Conservation (phyloP, 2,797 vertebrate species). For the Chiloscyllium punctatum region DNA sequence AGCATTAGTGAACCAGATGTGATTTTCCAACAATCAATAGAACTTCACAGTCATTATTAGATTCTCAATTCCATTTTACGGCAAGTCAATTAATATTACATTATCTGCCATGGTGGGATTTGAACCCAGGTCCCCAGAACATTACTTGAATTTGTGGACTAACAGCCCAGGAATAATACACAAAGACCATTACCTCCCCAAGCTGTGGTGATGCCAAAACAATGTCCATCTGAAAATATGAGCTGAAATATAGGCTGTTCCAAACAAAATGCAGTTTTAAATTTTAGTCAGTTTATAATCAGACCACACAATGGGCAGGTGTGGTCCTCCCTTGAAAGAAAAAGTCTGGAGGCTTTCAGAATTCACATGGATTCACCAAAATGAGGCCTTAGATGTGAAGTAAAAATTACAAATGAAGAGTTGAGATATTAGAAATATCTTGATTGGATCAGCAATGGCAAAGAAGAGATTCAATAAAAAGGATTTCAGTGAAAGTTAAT, state of each 20-base stretch:
- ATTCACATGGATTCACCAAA: not conserved
- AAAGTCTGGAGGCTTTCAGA: not conserved
- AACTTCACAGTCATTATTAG: too few relatives aligned
- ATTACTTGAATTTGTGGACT: too few relatives aligned
- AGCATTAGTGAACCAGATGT: too few relatives aligned
- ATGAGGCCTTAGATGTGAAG: not conserved
- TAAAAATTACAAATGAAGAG: not conserved
- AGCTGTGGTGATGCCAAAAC: not conserved
- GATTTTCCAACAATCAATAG: too few relatives aligned
- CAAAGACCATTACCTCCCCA: too few relatives aligned
- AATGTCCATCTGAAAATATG: not conserved
- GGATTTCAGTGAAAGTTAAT: not conserved
- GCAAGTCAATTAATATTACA: too few relatives aligned
- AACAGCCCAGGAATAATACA: too few relatives aligned
- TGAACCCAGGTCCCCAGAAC: too few relatives aligned
- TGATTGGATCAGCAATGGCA: not conserved
- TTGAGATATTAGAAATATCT: not conserved
- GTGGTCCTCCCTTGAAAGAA: not conserved
- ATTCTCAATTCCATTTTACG: too few relatives aligned
- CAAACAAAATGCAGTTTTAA: not conserved
- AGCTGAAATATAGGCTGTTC: not conserved
- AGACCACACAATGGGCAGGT: not conserved
- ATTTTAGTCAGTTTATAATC: not conserved
- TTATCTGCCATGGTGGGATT: too few relatives aligned
- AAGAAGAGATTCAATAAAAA: not conserved